Evolutionary conservation across 2,113 vertebrate genomes (phyloP), one percentile per base, ranked within the genome.

Genomic region (Hyla sarda): DNA sequence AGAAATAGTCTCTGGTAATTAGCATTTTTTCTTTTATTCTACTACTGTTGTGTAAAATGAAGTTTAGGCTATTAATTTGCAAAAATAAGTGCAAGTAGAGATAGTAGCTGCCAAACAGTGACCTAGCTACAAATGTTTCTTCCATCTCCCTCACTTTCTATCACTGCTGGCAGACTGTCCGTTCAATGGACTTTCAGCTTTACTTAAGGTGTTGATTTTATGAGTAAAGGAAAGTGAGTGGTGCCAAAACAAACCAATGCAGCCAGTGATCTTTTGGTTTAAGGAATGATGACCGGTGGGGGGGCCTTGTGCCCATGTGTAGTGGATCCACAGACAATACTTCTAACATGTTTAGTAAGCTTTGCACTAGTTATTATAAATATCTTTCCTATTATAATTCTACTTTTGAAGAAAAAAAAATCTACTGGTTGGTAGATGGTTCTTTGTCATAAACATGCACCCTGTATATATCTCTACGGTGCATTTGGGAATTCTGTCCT

Each of bases 1-100:
- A 30, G 76, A 86, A 16, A 45, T 74, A 5, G 34, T 48, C 54
- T 72, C 78, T 62, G 85, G 85, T 87, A 87, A 87, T 0, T 79
- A 14, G 23, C 79, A 69, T 3, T 45, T 3, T 47, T 47, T 37
- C 3, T 13, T 28, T 45, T 34, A 16, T 71, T 71, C 37, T 34
- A 21, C 21, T 71, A 21, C 19, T n/a, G 14, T 48, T 74, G 0
- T 28, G 60, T 65, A 65, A 65, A 16, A 25, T 60, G 5, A 8
- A 17, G 19, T n/a, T n/a, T n/a, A 58, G 56, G 21, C 56, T n/a
- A n/a, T n/a, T n/a, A n/a, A n/a, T n/a, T n/a, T n/a, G n/a, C n/a
- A n/a, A n/a, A n/a, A n/a, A n/a, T n/a, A n/a, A n/a, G n/a, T n/a
- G n/a, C n/a, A n/a, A n/a, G n/a, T n/a, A n/a, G n/a, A n/a, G n/a